Evolutionary conservation across 2,113 vertebrate species (phyloP), one percentile per base, ranked within the genome.

Genomic region (Rhabdomys dilectus): DNA sequence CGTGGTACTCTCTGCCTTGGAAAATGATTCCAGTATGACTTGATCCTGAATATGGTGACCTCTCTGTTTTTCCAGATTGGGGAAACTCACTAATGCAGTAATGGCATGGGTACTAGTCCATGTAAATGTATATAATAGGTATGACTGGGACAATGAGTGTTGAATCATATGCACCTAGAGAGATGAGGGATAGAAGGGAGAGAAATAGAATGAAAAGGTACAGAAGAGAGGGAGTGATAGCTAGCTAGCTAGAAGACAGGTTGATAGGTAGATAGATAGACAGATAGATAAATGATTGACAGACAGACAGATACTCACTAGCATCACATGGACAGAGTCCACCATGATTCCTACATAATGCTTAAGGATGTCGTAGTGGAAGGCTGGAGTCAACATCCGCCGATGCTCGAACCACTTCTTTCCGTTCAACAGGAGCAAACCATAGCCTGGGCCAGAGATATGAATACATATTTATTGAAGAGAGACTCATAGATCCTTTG

Each of bases 331-430:
- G 7, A 99, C 97, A 56, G 99, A 99, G 39, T 99, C 98, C 2
- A 98, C 98, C 98, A 99, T 99, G 96, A 99, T 84, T 15, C 96
- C 96, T 66, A 99, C 96, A 0, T 99, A 99, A 0, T 98, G 98
- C 97, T 99, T 99, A 93, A 99, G 94, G 92, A 99, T 97, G 0
- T 99, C 99, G 0, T 98, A 99, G 97, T 99, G 99, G 97, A 99
- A 99, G 21, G 99, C 99, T 0, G 99, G 99, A 0, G 99, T 99
- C 94, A 99, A 97, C 62, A 99, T 98, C 51, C 98, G 95, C 73
- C 98, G 96, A 89, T 99, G 99, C 0, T 99, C 98, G 94, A 99
- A 99, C 99, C 99, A 99, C 39, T 97, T 99, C 94, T 98, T 97
- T 26, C 99, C 99, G 0, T 98, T 91, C 88, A 98, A 96, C 93